phyloP scores from a whole-genome alignment of 2,113 vertebrate genomes.

The Nesoenas mayeri region DNA sequence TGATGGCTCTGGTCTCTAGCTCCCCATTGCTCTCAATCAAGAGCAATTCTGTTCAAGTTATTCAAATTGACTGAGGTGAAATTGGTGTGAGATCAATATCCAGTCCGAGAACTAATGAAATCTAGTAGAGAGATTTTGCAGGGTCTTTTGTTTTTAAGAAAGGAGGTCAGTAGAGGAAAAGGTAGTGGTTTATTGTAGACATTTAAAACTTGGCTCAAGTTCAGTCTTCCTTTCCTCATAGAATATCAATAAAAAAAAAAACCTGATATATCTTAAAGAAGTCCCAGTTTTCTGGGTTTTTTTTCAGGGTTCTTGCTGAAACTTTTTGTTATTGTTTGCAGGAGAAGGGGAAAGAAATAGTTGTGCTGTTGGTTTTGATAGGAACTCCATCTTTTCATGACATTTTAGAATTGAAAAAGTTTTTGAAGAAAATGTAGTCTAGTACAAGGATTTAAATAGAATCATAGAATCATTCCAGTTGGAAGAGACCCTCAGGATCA shows the following conservation, averaged over 20 bases:
- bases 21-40: neutral
- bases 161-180: neutral
- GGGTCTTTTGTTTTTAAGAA: neutral
- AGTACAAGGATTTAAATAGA: neutral
- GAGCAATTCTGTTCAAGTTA: neutral
- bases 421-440: conserved; percentile 30
- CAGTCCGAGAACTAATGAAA: neutral
- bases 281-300: neutral
- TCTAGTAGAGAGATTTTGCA: neutral
- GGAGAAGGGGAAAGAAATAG: fast-evolving
- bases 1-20: neutral
- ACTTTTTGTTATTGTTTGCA: neutral
- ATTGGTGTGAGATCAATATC: neutral
- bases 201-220: neutral
- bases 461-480: too few relatives aligned
- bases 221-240: neutral
- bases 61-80: neutral
- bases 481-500: too few relatives aligned
- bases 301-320: neutral
- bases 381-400: neutral
- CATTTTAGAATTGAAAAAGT: neutral
- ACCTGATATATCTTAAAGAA: neutral
- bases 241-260: neutral
- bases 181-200: neutral
- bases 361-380: neutral